Evolutionary conservation across 2,888 invertebrate species (phyloP), one percentile per base, ranked within the genome.

Genomic region (Escarpia spicata): DNA sequence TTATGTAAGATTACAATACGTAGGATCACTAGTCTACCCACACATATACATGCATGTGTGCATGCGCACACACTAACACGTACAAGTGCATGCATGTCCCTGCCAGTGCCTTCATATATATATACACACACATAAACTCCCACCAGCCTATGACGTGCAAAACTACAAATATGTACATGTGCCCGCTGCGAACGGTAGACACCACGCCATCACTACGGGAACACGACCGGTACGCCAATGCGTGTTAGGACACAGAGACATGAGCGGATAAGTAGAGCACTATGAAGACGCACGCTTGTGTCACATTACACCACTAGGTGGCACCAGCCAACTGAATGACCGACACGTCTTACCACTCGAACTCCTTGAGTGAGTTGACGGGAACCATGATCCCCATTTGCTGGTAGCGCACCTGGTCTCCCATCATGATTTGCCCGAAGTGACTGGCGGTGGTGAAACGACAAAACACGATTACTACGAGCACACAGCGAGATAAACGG

Each of bases 271-370:
- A 26, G 75, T 75, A 75, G 26, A 75, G 75, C 75, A 75, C 75
- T 75, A 75, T 26, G 75, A 26, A 2, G 52, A 2, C 19, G n/a
- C 75, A 75, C 75, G n/a, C 75, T 26, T 15, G 19, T 26, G 75
- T 75, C 75, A 75, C 52, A 9, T 9, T 9, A 9, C 52, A 15
- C 75, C 26, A 75, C 19, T 4, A 75, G 75, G 75, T 75, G 75
- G 2, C 75, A 26, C 75, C 43, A 91, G 89, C 6, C 90, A 9
- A 10, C 45, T 10, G 45, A 15, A 9, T 52, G 52, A 52, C 52
- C 60, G 44, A 92, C 19, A 90, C 58, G 15, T 92, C 94, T 93
- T 94, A 95, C 95, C 93, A 92, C 75, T 93, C 94, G 93, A 96
- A 95, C 92, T 95, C 95, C 52, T 95, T 26, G 6, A 75, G 75